Percentiles rank a stretch among this genome's conserved stretches.
Conservation (phyloP, 30 jellyfish, hydroid and myxozoan genomes). For the Chrysaora quinquecirrha region DNA sequence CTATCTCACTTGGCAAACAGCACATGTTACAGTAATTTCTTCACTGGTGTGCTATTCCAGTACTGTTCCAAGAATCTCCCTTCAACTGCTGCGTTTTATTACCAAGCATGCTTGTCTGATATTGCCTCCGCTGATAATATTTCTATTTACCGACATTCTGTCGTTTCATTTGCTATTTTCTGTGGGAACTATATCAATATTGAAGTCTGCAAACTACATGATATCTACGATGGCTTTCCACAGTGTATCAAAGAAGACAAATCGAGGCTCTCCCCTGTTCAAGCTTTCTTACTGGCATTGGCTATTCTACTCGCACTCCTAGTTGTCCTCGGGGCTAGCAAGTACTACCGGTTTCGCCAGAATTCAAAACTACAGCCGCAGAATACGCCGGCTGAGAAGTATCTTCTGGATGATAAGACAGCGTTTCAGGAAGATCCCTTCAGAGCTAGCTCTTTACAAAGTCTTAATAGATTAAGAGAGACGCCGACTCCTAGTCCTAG, state of each 20-base stretch:
- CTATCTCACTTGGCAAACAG: constrained; percentile 8
- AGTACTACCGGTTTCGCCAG: constrained; percentile 7
- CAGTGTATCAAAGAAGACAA: constrained; percentile 1
- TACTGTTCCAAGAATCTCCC: constrained; percentile 57
- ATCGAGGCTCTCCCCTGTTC: constrained; percentile 22
- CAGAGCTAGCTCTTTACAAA: constrained; percentile 44
- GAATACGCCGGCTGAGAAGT: constrained; percentile 32
- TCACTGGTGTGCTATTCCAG: constrained; percentile 40
- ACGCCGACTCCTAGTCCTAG: background rate
- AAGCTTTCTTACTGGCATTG: constrained; percentile 1
- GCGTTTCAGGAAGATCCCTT: constrained; percentile 25
- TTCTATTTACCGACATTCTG: constrained; percentile 13
- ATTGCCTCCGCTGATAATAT: constrained; percentile 55
- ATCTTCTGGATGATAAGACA: constrained; percentile 1
- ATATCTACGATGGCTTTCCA: constrained; percentile 57
- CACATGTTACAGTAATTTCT: constrained; percentile 25
- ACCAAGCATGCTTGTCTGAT: constrained; percentile 59
- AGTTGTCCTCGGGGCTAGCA: background rate
- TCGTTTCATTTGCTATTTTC: constrained; percentile 39
- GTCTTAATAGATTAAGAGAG: background rate
- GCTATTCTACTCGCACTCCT: constrained; percentile 13
- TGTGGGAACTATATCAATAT: constrained; percentile 25
- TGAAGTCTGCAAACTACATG: constrained; percentile 26
- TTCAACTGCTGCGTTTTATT: constrained; percentile 48
- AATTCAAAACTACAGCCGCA: background rate